Conservation (phyloP, 2,797 vertebrate species). For the Sebastes minor region DNA sequence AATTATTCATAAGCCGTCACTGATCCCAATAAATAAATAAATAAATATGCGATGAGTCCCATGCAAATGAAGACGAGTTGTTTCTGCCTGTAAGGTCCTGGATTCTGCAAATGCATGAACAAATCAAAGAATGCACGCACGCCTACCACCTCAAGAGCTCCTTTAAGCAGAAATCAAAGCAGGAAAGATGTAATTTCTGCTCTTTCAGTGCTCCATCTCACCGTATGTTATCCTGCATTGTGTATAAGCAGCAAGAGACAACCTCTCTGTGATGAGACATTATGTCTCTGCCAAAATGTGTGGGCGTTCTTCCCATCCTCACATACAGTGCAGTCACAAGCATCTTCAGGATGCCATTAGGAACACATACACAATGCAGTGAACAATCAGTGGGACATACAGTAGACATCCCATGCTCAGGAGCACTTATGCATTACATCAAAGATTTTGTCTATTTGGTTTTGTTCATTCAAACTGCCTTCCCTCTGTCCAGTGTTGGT, state of each 20-base stretch:
- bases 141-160: conserved; percentile 2
- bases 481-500: background rate
- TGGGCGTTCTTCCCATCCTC: conserved; percentile 27
- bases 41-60: conserved; percentile 70
- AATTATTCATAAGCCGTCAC: conserved; percentile 79
- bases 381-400: conserved; percentile 1
- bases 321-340: conserved; percentile 13
- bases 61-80: conserved; percentile 59
- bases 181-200: conserved; percentile 44
- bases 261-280: conserved; percentile 51
- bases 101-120: conserved; percentile 18
- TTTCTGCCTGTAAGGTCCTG: conserved; percentile 17
- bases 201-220: conserved; percentile 40
- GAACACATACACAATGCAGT: background rate
- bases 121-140: conserved; percentile 34
- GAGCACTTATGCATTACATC: conserved; percentile 2
- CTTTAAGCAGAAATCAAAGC: conserved; percentile 53
- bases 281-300: conserved; percentile 37
- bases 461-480: conserved; percentile 5
- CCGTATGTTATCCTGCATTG: conserved; percentile 29
- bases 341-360: conserved; percentile 6
- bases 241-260: conserved; percentile 35
- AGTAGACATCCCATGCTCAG: background rate
- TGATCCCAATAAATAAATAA: conserved; percentile 71
- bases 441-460: conserved; percentile 28